phyloP scores from a whole-genome alignment of 2,888 invertebrate species.

The Nephrotoma flavescens region DNA sequence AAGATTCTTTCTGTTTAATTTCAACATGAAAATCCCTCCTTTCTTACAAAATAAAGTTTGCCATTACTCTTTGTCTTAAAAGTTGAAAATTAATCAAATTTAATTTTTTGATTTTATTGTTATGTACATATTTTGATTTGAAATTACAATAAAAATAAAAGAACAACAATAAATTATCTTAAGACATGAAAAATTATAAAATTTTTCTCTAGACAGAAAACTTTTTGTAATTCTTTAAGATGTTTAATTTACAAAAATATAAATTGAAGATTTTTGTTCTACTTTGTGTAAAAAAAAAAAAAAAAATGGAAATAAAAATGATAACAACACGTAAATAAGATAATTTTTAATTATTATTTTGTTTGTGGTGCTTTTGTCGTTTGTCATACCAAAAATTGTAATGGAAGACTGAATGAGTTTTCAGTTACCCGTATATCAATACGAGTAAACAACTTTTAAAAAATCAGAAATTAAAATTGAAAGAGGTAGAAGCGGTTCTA shows the following conservation, averaged over 20 bases:
- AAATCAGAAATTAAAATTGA: too few relatives aligned
- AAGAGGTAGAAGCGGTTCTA: too few relatives aligned
- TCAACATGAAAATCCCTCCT: not conserved
- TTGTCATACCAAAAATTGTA: not conserved
- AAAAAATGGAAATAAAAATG: not conserved
- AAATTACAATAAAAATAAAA: not conserved
- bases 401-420: not conserved
- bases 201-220: not conserved
- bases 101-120: not conserved
- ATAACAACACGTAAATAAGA: not conserved
- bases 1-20: not conserved
- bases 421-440: too few relatives aligned
- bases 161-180: not conserved
- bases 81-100: not conserved
- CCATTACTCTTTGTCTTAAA: not conserved
- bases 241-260: not conserved
- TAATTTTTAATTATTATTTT: not conserved
- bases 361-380: not conserved
- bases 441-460: too few relatives aligned
- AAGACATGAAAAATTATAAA: not conserved
- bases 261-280: not conserved
- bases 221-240: not conserved
- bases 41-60: not conserved
- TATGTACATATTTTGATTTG: not conserved
- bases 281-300: not conserved